A percentile compares a stretch with the other conserved stretches of the same genome.
phyloP scores from a whole-genome alignment of 2,113 vertebrate species.

The Megaleporinus macrocephalus region DNA sequence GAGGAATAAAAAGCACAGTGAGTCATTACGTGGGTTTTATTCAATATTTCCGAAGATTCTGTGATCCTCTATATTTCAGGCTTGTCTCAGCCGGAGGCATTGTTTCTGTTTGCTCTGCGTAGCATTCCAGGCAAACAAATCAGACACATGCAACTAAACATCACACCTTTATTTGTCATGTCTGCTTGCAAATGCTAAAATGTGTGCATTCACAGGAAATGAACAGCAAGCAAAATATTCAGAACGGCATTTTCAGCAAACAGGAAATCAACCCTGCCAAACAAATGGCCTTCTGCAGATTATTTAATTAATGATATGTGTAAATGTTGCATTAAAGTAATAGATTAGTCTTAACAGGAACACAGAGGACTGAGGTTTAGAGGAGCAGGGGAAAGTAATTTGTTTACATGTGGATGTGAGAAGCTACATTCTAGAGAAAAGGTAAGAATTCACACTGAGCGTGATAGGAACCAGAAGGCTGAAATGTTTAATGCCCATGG shows the following conservation, averaged over 20 bases:
- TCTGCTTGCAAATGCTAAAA: background rate
- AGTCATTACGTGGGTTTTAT: constrained; percentile 21
- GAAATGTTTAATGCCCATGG: too few species aligned
- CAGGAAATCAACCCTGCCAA: background rate
- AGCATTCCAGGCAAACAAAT: constrained; percentile 19
- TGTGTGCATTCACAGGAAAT: background rate
- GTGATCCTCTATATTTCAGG: background rate
- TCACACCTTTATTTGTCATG: background rate
- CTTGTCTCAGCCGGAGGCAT: constrained; percentile 40
- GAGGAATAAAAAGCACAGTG: constrained; percentile 31
- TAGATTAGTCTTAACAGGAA: too few species aligned
- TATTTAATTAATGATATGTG: too few species aligned
- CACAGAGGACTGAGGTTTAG: too few species aligned
- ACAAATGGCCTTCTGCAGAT: too few species aligned
- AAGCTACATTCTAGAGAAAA: too few species aligned
- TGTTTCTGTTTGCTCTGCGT: constrained; percentile 6
- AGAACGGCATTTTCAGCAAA: background rate
- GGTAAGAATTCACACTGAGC: too few species aligned
- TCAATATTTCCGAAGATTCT: constrained; percentile 23
- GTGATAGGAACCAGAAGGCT: too few species aligned
- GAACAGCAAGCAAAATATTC: background rate
- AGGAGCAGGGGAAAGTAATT: too few species aligned
- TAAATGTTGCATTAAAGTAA: too few species aligned
- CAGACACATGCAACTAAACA: background rate
- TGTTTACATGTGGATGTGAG: too few species aligned